A percentile compares a stretch with the other conserved stretches of the same genome.
These are phyloP conservation scores for Ophioninae sp. DNA, from an alignment of 2,888 invertebrate genomes.

Conservation along the genomic window DNA sequence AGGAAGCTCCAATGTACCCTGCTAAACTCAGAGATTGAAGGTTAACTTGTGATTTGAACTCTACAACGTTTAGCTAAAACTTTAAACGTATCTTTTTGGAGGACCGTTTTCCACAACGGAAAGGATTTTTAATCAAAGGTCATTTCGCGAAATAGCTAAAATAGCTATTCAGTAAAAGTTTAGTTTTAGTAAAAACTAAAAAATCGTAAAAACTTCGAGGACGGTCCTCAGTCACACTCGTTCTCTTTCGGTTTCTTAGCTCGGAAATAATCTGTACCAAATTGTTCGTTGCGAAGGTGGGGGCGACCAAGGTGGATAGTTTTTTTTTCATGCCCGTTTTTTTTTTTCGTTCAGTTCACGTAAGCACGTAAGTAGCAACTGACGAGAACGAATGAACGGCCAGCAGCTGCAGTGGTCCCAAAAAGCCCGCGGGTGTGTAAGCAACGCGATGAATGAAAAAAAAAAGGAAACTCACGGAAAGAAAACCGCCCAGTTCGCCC, in stretches of 20 bases:
- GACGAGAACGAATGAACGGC: constrained; percentile 27
- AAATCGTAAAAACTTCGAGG: no score
- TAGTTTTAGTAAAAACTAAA: no score
- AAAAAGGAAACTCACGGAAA: neutral
- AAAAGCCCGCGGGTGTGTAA: neutral
- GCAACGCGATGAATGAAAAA: neutral
- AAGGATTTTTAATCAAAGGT: neutral
- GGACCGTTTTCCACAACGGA: neutral
- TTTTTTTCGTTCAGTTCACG: constrained; percentile 29
- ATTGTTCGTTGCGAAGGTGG: constrained; percentile 33
- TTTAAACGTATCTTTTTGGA: no score
- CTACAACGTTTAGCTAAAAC: no score
- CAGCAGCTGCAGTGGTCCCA: neutral
- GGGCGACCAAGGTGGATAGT: neutral
- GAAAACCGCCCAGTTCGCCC: constrained; percentile 8
- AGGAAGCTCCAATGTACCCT: no score
- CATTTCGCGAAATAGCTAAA: constrained; percentile 43
- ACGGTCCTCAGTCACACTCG: neutral
- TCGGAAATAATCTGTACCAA: constrained; percentile 56
- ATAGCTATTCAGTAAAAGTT: no score
- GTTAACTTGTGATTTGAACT: no score
- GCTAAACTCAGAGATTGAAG: no score
- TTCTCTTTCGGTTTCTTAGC: constrained; percentile 42
- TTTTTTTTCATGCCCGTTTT: constrained; percentile 18
- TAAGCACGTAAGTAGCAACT: constrained; percentile 36